Evolutionary conservation across 2,888 invertebrate genomes (phyloP), one percentile per base, ranked within the genome.

Genomic region (Sinohyriopsis cumingii): DNA sequence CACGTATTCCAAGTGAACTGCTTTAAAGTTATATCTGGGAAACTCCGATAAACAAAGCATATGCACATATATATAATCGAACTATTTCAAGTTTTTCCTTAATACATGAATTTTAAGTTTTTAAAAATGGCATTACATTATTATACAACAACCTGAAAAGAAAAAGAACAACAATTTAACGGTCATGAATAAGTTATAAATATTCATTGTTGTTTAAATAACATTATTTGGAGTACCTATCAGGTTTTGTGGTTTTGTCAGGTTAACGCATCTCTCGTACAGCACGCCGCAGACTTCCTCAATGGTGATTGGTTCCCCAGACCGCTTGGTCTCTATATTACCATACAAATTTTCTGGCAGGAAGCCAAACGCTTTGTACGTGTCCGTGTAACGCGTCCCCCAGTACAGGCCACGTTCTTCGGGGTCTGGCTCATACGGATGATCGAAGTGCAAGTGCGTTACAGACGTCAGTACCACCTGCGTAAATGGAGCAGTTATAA

Each of bases 401-500:
- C 89, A 89, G 72, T 87, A 87, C 25, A 82, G 77, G 1, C 89
- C 89, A 24, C 86, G 72, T 69, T 87, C 86, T 22, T 86, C 80
- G 1, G 86, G 86, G 65, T 84, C 84, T 1, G 85, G 86, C 57
- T 87, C 87, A 55, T 84, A 79, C 1, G 86, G 85, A 68, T 86
- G 86, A 65, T 87, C 87, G 69, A 86, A 83, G 64, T 84, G 86
- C n/a, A 82, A 73, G 65, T 85, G 83, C 0, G 86, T 87, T 9
- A 83, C 87, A 33, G 82, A 86, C 6, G 84, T 73, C 68, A 87
- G 69, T 1, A 87, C 82, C 3, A 87, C 86, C 89, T 89, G 75
- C 25, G 75, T 45, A 45, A 45, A 45, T 12, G 45, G 45, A 45
- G 15, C 15, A 45, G 15, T 45, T 15, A 15, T 15, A 45, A 45